These are phyloP conservation scores for Macrosteles quadrilineatus DNA, from an alignment of 1,140 invertebrate genomes.

Conservation along the genomic window DNA sequence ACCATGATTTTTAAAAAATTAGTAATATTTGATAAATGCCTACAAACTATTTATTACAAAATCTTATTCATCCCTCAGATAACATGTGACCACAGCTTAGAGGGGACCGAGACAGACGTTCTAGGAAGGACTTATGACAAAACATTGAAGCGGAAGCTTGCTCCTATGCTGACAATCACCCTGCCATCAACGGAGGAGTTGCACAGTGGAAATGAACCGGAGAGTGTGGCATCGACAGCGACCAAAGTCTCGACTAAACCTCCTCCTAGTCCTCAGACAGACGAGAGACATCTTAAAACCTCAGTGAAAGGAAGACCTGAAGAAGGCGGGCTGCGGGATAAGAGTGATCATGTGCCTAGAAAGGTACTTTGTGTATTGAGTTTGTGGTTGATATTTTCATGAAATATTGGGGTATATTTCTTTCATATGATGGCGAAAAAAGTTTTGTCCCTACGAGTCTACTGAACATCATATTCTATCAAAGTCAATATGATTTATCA, in stretches of 20 bases:
- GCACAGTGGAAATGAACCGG: conserved; percentile 37
- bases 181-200: conserved; percentile 61
- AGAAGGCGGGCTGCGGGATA: conserved; percentile 14
- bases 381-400: conserved; percentile 10
- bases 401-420: no score
- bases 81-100: no score
- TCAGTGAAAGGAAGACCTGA: background rate
- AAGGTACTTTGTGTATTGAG: conserved; percentile 40
- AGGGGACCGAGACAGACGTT: background rate
- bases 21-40: no score
- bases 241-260: conserved; percentile 20
- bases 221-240: background rate
- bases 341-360: background rate
- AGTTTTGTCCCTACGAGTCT: no score
- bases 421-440: no score
- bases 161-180: conserved; percentile 58
- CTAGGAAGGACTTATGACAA: background rate
- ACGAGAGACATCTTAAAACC: conserved; percentile 28
- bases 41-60: no score
- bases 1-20: no score
- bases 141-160: conserved; percentile 43
- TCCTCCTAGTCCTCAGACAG: conserved; percentile 35
- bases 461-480: no score
- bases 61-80: no score
- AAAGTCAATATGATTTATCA: no score